Base-by-base conservation (phyloP, 2,113 vertebrate species). In the Litocranius walleri region DNA sequence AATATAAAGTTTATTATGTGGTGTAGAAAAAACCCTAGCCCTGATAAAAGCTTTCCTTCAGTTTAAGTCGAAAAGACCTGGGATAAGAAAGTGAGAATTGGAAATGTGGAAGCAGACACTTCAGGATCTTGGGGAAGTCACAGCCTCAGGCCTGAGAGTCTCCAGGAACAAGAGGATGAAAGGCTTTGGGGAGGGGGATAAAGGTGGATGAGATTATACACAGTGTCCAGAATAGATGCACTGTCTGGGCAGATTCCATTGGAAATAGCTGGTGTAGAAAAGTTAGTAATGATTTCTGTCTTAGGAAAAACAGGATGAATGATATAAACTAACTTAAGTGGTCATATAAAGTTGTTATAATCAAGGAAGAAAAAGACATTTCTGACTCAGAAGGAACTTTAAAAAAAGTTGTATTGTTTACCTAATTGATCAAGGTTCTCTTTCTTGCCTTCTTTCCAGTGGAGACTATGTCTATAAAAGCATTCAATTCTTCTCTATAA, bases 171-270 rank as follows among this genome's bases (percentile, higher is more conserved):
- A 17, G 7, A 40, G 19, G 43, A 48, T 36, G 25, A 54, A 17
- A 36, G 1, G 5, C 59, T 48, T 56, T 77, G 6, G 11, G 29
- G n/a, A 52, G 30, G 2, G 2, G 9, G 6, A 19, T 25, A 8
- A 52, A 52, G 25, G 48, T 7, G 9, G 21, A 57, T 7, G 0
- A 40, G 43, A 6, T 48, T 4, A 3, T 29, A 33, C 19, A 0
- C 6, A 5, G 5, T 29, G 1, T 61, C 30, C 19, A 29, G 45
- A 40, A 8, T 4, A 33, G 1, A 62, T 2, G 3, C 3, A 27
- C 5, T 0, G 9, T 33, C 25, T 29, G 33, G 54, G 48, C 4
- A 6, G 54, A 21, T 6, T 4, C 19, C 40, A 1, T 6, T 25
- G 3, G 6, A 57, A 12, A 1, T 15, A 64, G 7, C 11, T 9